Evolutionary conservation across 2,797 vertebrate species (phyloP).

Genomic region (Sebastes minor): DNA sequence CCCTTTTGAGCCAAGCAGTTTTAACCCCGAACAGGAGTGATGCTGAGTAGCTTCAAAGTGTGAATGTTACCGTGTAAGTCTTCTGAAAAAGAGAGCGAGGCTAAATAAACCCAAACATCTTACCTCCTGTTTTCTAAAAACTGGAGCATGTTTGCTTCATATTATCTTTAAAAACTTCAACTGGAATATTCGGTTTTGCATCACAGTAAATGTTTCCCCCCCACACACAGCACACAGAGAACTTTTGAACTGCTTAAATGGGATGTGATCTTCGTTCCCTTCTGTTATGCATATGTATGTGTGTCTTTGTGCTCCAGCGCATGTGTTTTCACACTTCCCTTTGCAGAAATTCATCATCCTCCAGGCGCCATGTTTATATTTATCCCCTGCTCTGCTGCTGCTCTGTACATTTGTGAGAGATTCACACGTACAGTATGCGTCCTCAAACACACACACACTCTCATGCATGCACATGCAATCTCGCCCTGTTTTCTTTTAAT

Average conservation of each 20-base stretch:
- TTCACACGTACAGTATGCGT: background rate
- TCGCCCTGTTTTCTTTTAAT: constrained; percentile 61
- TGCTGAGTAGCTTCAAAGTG: background rate
- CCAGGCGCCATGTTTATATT: constrained; percentile 60
- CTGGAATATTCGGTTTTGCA: background rate
- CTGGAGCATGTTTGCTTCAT: background rate
- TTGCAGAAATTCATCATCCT: constrained; percentile 48
- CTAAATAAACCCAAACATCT: background rate
- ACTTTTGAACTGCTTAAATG: background rate
- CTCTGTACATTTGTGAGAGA: constrained; percentile 12
- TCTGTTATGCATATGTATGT: background rate
- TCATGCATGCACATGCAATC: background rate
- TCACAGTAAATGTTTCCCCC: background rate
- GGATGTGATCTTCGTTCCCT: background rate
- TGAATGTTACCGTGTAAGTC: background rate
- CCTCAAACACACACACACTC: background rate
- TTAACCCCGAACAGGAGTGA: background rate
- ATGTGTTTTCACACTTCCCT: constrained; percentile 32
- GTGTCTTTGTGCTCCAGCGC: background rate
- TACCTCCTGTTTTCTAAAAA: background rate
- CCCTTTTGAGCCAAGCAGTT: background rate
- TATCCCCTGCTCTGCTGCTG: constrained; percentile 31
- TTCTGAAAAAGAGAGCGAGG: background rate
- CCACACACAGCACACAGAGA: background rate
- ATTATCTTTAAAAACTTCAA: background rate